A percentile compares a stretch with the other conserved stretches of the same genome.
Evolutionary conservation across 2,888 invertebrate species (phyloP).

Genomic region (Scaptomyza parva): DNA sequence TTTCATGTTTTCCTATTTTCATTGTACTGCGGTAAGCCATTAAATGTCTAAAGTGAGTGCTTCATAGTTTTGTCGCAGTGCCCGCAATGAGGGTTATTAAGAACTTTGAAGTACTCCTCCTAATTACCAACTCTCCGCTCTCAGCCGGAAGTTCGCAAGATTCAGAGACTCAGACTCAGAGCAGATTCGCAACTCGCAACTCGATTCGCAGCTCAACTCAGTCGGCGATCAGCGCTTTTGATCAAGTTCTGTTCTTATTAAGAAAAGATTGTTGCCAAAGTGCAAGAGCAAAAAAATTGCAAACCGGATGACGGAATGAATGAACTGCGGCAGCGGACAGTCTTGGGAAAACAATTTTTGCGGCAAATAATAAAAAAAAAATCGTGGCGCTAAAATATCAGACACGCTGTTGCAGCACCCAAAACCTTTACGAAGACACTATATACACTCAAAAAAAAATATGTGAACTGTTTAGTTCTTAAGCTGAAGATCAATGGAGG

Average conservation of each 20-base stretch:
- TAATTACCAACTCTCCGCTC: conserved; percentile 55
- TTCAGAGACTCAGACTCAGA: conserved; percentile 11
- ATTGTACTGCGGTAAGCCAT: conserved; percentile 31
- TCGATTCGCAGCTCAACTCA: conserved; percentile 10
- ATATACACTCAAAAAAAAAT: conserved; percentile 1
- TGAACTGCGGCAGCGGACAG: conserved; percentile 4
- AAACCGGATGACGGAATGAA: conserved; percentile 46
- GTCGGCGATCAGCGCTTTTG: conserved; percentile 59
- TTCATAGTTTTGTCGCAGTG: conserved; percentile 20
- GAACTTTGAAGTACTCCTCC: conserved; percentile 40
- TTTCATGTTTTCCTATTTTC: conserved; percentile 35
- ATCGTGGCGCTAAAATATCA: conserved; percentile 64
- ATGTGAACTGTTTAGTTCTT: too few species aligned
- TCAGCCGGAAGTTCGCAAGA: conserved; percentile 53
- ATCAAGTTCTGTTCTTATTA: conserved; percentile 59
- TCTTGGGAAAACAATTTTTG: conserved; percentile 62
- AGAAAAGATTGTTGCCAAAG: conserved; percentile 39
- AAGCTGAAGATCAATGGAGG: too few species aligned
- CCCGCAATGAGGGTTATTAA: conserved; percentile 28
- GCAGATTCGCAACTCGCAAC: not conserved
- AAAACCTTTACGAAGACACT: conserved; percentile 4
- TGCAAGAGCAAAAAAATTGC: conserved; percentile 41
- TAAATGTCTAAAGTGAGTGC: not conserved
- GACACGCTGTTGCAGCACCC: conserved; percentile 6
- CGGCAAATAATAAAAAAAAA: too few species aligned